These are phyloP conservation scores for Epizoanthus ramosus DNA, from an alignment of 92 coral and sea anemone species.

Conservation along the genomic window DNA sequence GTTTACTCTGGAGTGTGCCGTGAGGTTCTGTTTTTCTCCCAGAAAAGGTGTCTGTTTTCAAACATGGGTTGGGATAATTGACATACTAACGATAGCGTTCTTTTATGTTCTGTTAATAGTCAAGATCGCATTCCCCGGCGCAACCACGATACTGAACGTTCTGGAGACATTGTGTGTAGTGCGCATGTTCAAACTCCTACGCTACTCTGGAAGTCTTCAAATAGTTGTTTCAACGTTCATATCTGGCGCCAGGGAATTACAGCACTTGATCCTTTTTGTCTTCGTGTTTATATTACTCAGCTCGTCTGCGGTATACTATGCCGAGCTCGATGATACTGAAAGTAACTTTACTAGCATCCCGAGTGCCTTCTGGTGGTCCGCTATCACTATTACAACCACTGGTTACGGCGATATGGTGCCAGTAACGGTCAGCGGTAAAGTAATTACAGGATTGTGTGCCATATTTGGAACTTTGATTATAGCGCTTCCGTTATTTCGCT, in stretches of 20 bases:
- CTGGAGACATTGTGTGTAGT: constrained; percentile 64
- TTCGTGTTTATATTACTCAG: constrained; percentile 62
- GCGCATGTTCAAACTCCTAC: constrained; percentile 77
- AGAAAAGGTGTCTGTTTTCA: constrained; percentile 73
- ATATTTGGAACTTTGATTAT: constrained; percentile 78
- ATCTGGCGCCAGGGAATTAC: constrained; percentile 72
- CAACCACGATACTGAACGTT: constrained; percentile 41
- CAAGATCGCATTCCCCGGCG: constrained; percentile 65
- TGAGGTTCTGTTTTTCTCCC: constrained; percentile 72
- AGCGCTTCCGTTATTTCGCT: constrained; percentile 83
- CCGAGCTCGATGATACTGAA: constrained; percentile 52
- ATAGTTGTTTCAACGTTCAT: constrained; percentile 68
- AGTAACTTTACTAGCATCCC: constrained; percentile 73
- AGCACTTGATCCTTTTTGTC: constrained; percentile 67
- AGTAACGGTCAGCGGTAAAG: constrained; percentile 61
- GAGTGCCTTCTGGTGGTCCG: constrained; percentile 90
- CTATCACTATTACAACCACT: constrained; percentile 79
- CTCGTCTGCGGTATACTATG: constrained; percentile 72
- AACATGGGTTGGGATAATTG: constrained; percentile 68
- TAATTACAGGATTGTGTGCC: constrained; percentile 74
- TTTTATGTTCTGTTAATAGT: constrained; percentile 69
- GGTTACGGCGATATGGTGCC: constrained; percentile 91
- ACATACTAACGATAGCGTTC: constrained; percentile 67
- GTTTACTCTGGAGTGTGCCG: constrained; percentile 81
- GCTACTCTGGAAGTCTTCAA: constrained; percentile 75